Conservation (phyloP, 2,113 vertebrate genomes). For the Rhinopomastus cyanomelas region DNA sequence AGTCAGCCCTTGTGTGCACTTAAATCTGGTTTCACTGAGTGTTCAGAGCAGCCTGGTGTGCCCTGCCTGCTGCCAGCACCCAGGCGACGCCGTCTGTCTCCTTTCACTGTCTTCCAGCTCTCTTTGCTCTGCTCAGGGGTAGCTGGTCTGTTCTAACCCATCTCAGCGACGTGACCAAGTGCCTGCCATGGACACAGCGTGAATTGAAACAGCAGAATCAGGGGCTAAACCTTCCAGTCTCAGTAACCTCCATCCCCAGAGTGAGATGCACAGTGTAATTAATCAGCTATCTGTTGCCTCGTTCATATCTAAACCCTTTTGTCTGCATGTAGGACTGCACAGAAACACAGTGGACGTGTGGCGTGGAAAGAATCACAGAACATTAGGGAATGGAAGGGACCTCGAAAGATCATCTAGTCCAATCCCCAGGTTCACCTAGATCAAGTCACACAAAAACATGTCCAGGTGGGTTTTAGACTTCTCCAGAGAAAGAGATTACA, state of each 20-base stretch:
- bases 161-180: accelerated
- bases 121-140: not conserved
- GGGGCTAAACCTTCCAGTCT: not conserved
- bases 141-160: accelerated
- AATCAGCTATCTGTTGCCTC: not conserved
- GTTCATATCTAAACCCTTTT: not conserved
- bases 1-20: not conserved
- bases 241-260: not conserved
- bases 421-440: too few relatives aligned
- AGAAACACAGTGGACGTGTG: not conserved
- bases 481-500: too few relatives aligned
- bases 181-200: not conserved
- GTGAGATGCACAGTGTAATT: not conserved
- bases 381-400: too few relatives aligned
- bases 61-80: not conserved
- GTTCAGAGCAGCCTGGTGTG: not conserved
- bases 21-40: not conserved
- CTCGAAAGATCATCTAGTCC: too few relatives aligned
- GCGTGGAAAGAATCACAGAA: too few relatives aligned
- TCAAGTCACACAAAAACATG: too few relatives aligned
- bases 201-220: not conserved
- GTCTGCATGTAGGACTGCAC: not conserved
- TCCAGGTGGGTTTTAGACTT: too few relatives aligned
- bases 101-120: not conserved
- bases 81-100: not conserved